Evolutionary conservation across 2,888 invertebrate genomes (phyloP).

Genomic region (Mechanitis mazaeus): DNA sequence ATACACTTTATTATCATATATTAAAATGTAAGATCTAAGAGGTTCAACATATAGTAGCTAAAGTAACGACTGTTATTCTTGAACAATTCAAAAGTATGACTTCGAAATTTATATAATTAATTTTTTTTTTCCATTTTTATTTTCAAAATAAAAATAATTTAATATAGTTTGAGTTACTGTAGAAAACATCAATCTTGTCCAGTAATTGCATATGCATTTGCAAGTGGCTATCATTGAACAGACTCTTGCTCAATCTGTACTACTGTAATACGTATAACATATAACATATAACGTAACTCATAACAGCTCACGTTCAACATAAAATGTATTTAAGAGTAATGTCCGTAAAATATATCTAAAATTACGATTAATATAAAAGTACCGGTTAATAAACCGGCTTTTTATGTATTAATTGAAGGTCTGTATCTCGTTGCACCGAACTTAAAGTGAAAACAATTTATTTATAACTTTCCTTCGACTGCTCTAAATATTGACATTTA

Average conservation of each 20-base stretch:
- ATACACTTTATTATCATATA: neutral
- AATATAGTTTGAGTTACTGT: neutral
- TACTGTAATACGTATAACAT: neutral
- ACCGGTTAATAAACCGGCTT: constrained; percentile 50
- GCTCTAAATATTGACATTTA: constrained; percentile 66
- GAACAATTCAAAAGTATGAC: neutral
- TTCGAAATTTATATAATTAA: neutral
- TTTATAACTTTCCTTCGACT: constrained; percentile 60
- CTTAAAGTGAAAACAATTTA: constrained; percentile 64
- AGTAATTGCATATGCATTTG: constrained; percentile 1
- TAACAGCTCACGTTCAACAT: neutral
- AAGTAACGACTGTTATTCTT: neutral
- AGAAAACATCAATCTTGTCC: neutral
- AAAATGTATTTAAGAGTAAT: neutral
- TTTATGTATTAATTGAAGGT: constrained; percentile 63
- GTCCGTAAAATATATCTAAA: constrained; percentile 27
- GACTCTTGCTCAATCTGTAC: neutral
- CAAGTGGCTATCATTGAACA: neutral
- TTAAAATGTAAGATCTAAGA: neutral
- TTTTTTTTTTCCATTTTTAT: too few relatives aligned
- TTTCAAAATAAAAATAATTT: too few relatives aligned
- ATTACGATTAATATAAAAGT: constrained; percentile 41
- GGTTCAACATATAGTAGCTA: neutral
- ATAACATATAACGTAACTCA: neutral
- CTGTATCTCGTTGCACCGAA: constrained; percentile 56